Percentiles rank a stretch among this genome's conserved stretches.
These are phyloP conservation scores for Sericinus montela DNA, from an alignment of 2,888 invertebrate genomes.

Conservation along the genomic window DNA sequence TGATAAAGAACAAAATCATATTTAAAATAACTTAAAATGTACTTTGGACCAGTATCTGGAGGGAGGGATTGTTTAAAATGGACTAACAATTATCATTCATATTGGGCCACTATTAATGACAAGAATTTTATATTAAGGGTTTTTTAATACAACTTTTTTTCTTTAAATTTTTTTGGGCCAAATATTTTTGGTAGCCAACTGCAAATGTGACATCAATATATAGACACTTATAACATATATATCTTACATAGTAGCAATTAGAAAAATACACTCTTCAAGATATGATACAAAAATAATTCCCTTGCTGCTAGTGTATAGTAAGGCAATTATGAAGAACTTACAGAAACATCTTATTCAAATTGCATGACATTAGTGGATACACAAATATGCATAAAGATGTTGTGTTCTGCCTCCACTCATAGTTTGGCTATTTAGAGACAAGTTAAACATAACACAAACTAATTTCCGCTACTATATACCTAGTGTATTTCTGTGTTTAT, in stretches of 20 bases:
- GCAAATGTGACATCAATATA: too few species aligned
- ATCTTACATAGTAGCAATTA: conserved; percentile 24
- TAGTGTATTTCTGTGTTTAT: not conserved
- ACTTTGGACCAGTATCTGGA: not conserved
- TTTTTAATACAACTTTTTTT: too few species aligned
- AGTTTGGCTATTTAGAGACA: too few species aligned
- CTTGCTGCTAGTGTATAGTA: conserved; percentile 23
- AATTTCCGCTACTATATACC: not conserved
- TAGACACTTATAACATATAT: not conserved
- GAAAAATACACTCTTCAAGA: conserved; percentile 50
- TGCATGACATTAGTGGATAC: too few species aligned
- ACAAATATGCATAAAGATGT: too few species aligned
- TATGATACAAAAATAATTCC: conserved; percentile 46
- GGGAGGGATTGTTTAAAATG: not conserved
- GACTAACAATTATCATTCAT: not conserved
- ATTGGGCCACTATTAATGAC: not conserved
- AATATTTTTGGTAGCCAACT: too few species aligned
- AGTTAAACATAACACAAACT: not conserved
- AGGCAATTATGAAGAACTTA: conserved; percentile 9
- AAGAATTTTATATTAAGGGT: too few species aligned
- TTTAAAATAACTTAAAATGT: not conserved
- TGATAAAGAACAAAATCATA: not conserved
- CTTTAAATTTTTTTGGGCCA: too few species aligned
- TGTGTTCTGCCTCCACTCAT: too few species aligned
- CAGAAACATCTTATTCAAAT: not conserved